These are phyloP conservation scores for Gambusia yucatana DNA, from an alignment of 2,797 vertebrate species.

Conservation along the genomic window DNA sequence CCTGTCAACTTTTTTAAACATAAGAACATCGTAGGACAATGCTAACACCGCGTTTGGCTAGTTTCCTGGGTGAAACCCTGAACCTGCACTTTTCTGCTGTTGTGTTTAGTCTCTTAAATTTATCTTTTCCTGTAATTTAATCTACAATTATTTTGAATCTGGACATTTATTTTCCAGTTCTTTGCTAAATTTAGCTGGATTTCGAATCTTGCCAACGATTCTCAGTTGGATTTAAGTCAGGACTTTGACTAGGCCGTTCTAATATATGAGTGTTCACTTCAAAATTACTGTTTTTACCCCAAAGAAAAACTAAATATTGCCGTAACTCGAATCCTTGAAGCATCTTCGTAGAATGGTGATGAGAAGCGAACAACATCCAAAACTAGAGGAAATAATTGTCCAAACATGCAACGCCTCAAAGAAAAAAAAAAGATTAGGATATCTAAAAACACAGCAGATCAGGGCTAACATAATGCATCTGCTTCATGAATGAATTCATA, in stretches of 20 bases:
- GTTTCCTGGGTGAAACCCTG: no score
- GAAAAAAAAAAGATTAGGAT: no score
- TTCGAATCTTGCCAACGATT: not conserved
- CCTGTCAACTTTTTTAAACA: no score
- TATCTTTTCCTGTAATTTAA: not conserved
- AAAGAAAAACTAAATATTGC: not conserved
- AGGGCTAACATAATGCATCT: no score
- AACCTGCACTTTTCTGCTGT: not conserved
- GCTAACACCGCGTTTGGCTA: no score
- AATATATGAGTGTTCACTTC: not conserved
- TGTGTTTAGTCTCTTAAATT: not conserved
- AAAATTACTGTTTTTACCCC: not conserved
- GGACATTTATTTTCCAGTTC: not conserved
- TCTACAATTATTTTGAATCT: not conserved
- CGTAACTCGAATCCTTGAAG: not conserved
- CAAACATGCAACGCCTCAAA: no score
- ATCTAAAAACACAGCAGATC: no score
- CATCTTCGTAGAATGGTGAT: no score
- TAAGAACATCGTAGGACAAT: no score
- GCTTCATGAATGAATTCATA: no score
- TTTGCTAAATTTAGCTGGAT: not conserved
- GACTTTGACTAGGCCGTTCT: not conserved
- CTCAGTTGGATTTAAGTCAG: not conserved
- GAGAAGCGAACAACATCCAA: no score
- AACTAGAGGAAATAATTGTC: no score